phyloP scores from a whole-genome alignment of 2,113 vertebrate species.

The Vulpes ferrilata region DNA sequence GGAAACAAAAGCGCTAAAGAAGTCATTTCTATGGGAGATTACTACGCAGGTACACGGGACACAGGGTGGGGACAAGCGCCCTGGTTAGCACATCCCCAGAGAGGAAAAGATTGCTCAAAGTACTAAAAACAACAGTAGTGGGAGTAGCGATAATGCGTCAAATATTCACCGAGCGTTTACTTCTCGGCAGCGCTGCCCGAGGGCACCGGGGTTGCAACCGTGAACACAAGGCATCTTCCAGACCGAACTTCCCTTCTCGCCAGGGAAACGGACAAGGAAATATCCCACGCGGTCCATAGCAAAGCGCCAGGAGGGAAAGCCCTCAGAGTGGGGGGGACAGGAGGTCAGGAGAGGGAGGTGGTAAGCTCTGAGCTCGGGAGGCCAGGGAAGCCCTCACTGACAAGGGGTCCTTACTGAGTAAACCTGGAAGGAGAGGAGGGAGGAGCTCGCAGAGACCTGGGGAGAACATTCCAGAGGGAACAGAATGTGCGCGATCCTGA shows the following conservation, averaged over 20 bases:
- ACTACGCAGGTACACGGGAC: not conserved
- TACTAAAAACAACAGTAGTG: too few relatives aligned
- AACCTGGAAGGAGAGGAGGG: not conserved
- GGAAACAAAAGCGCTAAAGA: not conserved
- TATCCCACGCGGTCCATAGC: fast-evolving
- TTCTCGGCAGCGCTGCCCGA: fast-evolving
- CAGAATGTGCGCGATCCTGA: not conserved
- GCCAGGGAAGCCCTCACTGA: not conserved
- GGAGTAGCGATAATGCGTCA: fast-evolving
- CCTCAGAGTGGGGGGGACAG: not conserved
- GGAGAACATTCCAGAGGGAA: not conserved
- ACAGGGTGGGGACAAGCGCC: not conserved
- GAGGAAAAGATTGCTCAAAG: not conserved
- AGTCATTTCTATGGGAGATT: fast-evolving
- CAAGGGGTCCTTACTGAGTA: not conserved
- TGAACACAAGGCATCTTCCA: not conserved
- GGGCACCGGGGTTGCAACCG: not conserved
- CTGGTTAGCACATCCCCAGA: not conserved
- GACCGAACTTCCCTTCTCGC: not conserved
- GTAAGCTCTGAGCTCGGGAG: not conserved
- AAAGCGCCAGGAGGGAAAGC: not conserved
- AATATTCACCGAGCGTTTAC: not conserved
- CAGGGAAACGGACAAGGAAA: not conserved
- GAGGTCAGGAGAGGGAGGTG: fast-evolving
- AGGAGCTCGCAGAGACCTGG: not conserved